A percentile compares a stretch with the other conserved stretches of the same genome.
These are phyloP conservation scores for Pachymerium ferrugineum DNA, from an alignment of 2,888 invertebrate genomes.

Conservation along the genomic window DNA sequence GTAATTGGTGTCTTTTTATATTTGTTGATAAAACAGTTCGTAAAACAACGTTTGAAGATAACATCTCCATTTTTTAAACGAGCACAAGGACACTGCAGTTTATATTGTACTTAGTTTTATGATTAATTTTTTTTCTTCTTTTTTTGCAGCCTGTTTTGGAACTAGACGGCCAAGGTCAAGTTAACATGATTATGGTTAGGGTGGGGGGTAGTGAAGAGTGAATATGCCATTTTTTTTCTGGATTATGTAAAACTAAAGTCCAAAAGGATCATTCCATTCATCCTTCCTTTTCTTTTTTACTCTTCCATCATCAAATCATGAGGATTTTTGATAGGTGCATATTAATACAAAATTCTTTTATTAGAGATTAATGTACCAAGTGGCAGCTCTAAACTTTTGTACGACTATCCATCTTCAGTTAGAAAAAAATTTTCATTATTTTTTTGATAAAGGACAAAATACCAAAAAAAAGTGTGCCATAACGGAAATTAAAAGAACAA, in stretches of 20 bases:
- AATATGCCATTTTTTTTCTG: constrained; percentile 25
- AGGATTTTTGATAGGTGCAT: constrained; percentile 7
- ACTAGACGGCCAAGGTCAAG: constrained; percentile 36
- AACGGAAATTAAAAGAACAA: neutral
- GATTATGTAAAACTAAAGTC: neutral
- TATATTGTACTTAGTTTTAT: neutral
- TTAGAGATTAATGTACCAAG: neutral
- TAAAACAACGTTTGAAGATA: too few species aligned
- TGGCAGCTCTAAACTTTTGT: constrained; percentile 13
- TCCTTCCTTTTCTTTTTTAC: constrained; percentile 4
- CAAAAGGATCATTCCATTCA: constrained; percentile 23
- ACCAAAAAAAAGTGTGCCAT: neutral
- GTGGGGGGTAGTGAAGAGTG: constrained; percentile 36
- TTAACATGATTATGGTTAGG: constrained; percentile 35
- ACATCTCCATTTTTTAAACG: neutral
- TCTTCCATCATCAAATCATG: constrained; percentile 10
- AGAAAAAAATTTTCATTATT: neutral
- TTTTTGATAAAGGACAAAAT: constrained; percentile 18
- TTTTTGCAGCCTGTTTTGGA: constrained; percentile 35
- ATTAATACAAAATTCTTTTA: neutral
- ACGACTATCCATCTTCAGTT: neutral
- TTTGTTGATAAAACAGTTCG: neutral
- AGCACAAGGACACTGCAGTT: neutral
- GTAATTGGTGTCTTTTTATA: too few species aligned
- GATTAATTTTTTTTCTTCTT: neutral